Evolutionary conservation across 1,140 invertebrate species (phyloP), one percentile per base, ranked within the genome.

Genomic region (Caerostris darwini): DNA sequence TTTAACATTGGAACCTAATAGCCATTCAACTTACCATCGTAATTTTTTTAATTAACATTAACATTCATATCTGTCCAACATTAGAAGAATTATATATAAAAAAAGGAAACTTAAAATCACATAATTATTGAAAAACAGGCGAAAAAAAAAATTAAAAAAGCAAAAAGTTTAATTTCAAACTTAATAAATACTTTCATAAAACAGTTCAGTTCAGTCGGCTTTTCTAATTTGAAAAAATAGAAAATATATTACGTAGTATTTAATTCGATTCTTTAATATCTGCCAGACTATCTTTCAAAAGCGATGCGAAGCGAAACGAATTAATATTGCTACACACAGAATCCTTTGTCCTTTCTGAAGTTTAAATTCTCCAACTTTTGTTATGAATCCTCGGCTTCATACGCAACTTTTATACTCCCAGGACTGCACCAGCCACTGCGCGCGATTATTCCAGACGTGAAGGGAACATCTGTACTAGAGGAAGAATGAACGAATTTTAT

Each of bases 311-410:
- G 50, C 61, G 61, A n/a, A 50, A 58, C 54, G 83, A 85, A 85
- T 85, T 85, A 85, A 85, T 85, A 58, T 50, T 7, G 17, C 14
- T 50, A 50, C 71, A 77, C 12, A 12, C 50, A 50, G 12, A 67
- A n/a, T 54, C 4, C 77, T 34, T 14, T n/a, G n/a, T 82, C n/a
- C 34, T 53, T 34, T 10, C 3, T 17, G 19, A 5, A 85, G 54
- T 56, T 85, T 59, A 85, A 85, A 85, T 57, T 59, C 82, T 12
- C 82, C 17, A 59, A 58, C 59, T 88, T 88, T 67, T 88, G 50
- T 88, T 64, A 88, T 88, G 67, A 88, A 58, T 67, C 50, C 34
- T 8, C 53, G 56, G 54, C n/a, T 67, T 71, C 56, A 88, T 58
- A 57, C 54, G 3, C 12, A 90, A 90, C 64, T 77, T 77, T 71